Evolutionary conservation across 2,113 vertebrate genomes (phyloP).

Genomic region (Myotis yumanensis): DNA sequence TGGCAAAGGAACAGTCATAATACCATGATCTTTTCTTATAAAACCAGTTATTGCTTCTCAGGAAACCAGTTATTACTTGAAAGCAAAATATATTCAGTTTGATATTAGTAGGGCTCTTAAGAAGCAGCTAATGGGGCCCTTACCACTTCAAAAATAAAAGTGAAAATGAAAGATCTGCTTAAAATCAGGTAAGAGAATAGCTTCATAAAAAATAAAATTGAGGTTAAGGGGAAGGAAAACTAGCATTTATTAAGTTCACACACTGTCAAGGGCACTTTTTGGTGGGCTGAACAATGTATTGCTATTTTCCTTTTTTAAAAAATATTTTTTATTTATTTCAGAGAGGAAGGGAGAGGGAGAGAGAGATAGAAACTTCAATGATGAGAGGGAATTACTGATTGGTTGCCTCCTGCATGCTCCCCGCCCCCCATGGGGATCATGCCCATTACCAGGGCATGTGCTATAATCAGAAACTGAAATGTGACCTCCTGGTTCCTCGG

Average conservation of each 20-base stretch:
- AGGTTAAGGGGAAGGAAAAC: background rate
- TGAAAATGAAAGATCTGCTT: constrained; percentile 23
- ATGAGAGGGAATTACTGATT: no score
- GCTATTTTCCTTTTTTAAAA: background rate
- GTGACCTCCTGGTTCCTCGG: no score
- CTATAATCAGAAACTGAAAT: no score
- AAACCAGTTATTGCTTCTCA: background rate
- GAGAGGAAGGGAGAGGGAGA: no score
- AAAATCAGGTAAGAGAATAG: background rate
- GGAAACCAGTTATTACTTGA: background rate
- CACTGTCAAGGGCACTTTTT: background rate
- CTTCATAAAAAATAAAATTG: constrained; percentile 20
- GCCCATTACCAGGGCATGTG: no score
- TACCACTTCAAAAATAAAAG: background rate
- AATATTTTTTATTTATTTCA: no score
- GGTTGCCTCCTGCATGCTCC: no score
- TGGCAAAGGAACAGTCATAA: background rate
- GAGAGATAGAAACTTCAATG: no score
- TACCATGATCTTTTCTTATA: background rate
- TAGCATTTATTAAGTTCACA: background rate
- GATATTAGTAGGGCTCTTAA: background rate
- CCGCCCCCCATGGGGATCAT: no score
- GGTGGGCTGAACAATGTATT: background rate
- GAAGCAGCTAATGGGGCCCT: background rate
- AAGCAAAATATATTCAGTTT: background rate